These are phyloP conservation scores for Sceloporus undulatus DNA, from an alignment of 2,113 vertebrate species.

Conservation along the genomic window DNA sequence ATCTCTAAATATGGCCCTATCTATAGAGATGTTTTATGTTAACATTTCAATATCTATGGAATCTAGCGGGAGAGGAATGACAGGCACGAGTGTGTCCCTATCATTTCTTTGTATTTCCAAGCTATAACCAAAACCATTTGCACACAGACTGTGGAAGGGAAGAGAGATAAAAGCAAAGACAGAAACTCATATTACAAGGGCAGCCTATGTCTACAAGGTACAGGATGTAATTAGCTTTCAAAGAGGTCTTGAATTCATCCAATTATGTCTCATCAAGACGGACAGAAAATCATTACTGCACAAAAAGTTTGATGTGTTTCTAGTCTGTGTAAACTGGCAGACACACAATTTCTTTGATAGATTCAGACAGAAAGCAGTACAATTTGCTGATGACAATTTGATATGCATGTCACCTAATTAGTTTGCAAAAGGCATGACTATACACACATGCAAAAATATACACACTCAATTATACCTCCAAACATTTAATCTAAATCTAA, in stretches of 20 bases:
- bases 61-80: slow-evolving; percentile 25
- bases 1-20: slow-evolving; percentile 38
- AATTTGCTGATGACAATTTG: slow-evolving; percentile 36
- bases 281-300: slow-evolving; percentile 70
- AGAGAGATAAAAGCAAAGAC: slow-evolving; percentile 52
- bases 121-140: slow-evolving; percentile 34
- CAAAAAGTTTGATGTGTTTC: slow-evolving; percentile 45
- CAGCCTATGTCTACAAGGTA: slow-evolving; percentile 3
- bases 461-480: background rate
- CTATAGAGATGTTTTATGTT: slow-evolving; percentile 21
- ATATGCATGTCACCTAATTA: background rate
- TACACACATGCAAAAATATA: background rate
- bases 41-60: background rate
- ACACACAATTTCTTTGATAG: slow-evolving; percentile 59
- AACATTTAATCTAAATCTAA: background rate
- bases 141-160: background rate
- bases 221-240: slow-evolving; percentile 63
- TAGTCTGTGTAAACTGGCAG: slow-evolving; percentile 54
- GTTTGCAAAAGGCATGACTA: slow-evolving; percentile 24
- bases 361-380: slow-evolving; percentile 28
- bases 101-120: slow-evolving; percentile 47
- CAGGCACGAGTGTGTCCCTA: background rate
- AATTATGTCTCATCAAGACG: slow-evolving; percentile 65
- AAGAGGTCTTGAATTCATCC: slow-evolving; percentile 61
- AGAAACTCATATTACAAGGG: background rate